phyloP scores from a whole-genome alignment of 1,140 invertebrate genomes.

The Pristionchus pacificus region DNA sequence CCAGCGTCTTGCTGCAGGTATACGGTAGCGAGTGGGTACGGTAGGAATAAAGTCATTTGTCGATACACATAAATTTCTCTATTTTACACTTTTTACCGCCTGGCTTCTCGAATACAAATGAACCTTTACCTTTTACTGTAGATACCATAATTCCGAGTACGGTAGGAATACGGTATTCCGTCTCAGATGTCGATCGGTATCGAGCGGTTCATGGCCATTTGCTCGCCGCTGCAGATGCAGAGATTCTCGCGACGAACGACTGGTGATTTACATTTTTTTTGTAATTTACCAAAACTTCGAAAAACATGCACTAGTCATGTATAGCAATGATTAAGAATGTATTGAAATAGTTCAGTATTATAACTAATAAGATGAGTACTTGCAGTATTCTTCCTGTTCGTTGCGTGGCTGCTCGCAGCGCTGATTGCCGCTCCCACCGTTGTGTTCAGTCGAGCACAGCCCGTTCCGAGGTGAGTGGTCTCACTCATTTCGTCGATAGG shows the following conservation, averaged over 20 bases:
- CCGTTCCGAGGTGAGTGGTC: no score
- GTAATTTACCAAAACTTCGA: not conserved
- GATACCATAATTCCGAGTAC: no score
- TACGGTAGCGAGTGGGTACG: not conserved
- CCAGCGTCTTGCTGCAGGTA: constrained; percentile 38
- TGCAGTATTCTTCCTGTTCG: constrained; percentile 25
- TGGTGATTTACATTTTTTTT: not conserved
- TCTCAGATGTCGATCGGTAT: constrained; percentile 40
- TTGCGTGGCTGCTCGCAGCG: constrained; percentile 26
- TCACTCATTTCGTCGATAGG: no score
- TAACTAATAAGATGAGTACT: no score
- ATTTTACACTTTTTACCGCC: no score
- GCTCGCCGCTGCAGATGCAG: constrained; percentile 33
- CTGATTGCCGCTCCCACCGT: not conserved
- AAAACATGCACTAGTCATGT: not conserved
- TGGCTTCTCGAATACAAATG: no score
- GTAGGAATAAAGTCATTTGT: no score
- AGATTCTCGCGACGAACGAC: constrained; percentile 30
- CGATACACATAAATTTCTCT: no score
- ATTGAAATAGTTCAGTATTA: no score
- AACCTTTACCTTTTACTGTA: no score
- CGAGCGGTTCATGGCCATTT: constrained; percentile 36
- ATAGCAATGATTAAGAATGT: no score
- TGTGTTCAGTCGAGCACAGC: not conserved
- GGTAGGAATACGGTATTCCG: no score